Base-by-base conservation (phyloP, 2,113 vertebrate genomes). In the Hypocryptadius cinnamomeus region DNA sequence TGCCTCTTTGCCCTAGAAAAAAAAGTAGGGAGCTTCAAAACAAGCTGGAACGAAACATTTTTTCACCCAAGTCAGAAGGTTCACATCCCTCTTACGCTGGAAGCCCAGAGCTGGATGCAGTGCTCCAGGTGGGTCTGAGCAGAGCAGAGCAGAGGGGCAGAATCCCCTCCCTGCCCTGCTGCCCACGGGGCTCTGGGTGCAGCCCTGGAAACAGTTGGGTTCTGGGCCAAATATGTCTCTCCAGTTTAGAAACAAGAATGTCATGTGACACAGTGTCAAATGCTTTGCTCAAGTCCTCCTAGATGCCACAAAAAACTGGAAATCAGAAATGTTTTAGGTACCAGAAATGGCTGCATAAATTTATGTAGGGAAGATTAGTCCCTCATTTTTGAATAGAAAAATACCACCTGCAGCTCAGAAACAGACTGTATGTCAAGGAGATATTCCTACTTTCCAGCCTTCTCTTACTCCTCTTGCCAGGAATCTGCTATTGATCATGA, bases 131-230 rank as follows among this genome's bases (percentile, higher is more conserved):
- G 44, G 39, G 39, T 74, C 30, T 69, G 17, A 74, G 1, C 60
- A 37, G 19, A 60, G 45, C 8, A 2, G 23, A 80, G 45, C 60
- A 74, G 53, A 81, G 53, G 20, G 54, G 30, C 54, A 68, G 69
- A 54, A 76, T 68, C 21, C 15, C 21, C 70, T 82, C 79, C 25
- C 30, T 54, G 3, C 18, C 24, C 39, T 69, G 61, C 78, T 89
- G 54, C 30, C 4, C n/a, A 47, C 0, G 0, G 12, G 6, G 30
- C 30, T 22, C 18, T 31, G 47, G 25, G 1, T 35, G 40, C n/a
- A 74, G 47, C n/a, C 39, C 47, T 10, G 30, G 24, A 68, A 15
- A 54, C 5, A 39, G 30, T 0, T 31, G n/a, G 21, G 5, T 47
- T 47, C 40, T 31, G n/a, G 25, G 14, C 14, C 30, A 54, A 69